Base-by-base conservation (phyloP, 2,888 invertebrate genomes). In the Microctonus hyperodae region DNA sequence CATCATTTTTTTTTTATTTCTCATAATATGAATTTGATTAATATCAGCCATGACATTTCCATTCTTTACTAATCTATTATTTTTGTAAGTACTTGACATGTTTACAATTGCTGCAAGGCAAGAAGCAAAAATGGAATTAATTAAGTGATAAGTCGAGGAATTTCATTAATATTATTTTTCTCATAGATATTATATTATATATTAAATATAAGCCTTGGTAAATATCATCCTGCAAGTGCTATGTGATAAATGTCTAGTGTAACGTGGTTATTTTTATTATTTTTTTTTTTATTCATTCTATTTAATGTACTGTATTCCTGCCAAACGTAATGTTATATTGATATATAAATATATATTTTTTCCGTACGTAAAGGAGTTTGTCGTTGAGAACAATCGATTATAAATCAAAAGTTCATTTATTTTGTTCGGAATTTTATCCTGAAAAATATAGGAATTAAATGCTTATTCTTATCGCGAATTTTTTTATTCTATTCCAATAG, bases 291-390 rank as follows among this genome's bases (percentile, higher is more conserved):
- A n/a, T 16, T 51, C 7, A 28, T 7, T 5, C 7, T 28, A 10
- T 50, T 9, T 44, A 33, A 59, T 33, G 48, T 66, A 51, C 51
- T 53, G 37, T 59, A 55, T 67, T 67, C 69, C 62, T 68, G 70
- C 72, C 71, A 69, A 72, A 71, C 60, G 61, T 69, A 65, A 67
- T 68, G 64, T 68, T 69, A 69, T 72, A 28, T 28, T 5, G 16
- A 22, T 50, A 40, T 51, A 51, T 33, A 37, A 11, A 33, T 62
- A 20, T 56, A 16, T 64, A 33, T 37, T 35, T 51, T 20, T 63
- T 23, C 10, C 10, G 16, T 25, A 56, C 31, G n/a, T 28, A 44
- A 44, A 55, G n/a, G 28, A 13, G 20, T 61, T 11, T 22, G 25
- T 58, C 31, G 5, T 57, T 33, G 28, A 44, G 0, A 20, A 51